phyloP scores from a whole-genome alignment of 2,797 vertebrate species.

The Melanotaenia maccullochi region DNA sequence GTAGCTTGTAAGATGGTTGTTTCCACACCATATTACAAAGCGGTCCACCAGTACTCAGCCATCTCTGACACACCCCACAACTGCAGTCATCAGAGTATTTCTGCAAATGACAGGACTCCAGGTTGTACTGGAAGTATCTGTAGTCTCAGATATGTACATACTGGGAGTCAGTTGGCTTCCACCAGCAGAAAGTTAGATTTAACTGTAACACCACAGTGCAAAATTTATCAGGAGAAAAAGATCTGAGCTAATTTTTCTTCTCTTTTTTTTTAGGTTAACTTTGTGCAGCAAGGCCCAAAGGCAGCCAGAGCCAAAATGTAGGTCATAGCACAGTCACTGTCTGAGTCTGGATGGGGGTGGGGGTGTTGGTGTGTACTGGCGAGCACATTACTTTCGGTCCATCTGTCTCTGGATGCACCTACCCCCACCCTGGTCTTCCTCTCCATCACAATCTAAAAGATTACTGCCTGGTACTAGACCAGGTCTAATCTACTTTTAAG shows the following conservation, averaged over 20 bases:
- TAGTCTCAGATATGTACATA: slow-evolving; percentile 14
- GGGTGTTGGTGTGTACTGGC: slow-evolving; percentile 30
- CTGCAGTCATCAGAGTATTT: neutral
- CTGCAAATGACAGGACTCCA: neutral
- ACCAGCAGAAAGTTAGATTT: neutral
- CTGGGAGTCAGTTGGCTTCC: neutral
- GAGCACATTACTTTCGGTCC: slow-evolving; percentile 61
- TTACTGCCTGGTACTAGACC: slow-evolving; percentile 31
- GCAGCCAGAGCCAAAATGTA: slow-evolving; percentile 64
- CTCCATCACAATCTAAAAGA: slow-evolving; percentile 32
- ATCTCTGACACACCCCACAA: neutral
- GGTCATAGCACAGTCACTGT: slow-evolving; percentile 61
- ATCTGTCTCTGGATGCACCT: slow-evolving; percentile 51
- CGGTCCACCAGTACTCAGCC: neutral
- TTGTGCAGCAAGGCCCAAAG: slow-evolving; percentile 51
- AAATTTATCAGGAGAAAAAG: slow-evolving; percentile 22
- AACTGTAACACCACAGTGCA: neutral
- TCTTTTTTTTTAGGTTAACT: slow-evolving; percentile 17
- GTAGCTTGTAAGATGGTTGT: neutral
- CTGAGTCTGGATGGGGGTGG: slow-evolving; percentile 31
- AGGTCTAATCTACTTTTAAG: slow-evolving; percentile 57
- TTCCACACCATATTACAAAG: neutral
- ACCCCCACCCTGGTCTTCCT: slow-evolving; percentile 27
- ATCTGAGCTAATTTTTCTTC: slow-evolving; percentile 16
- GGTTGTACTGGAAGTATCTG: neutral